These are phyloP conservation scores for Xyrichtys novacula DNA, from an alignment of 2,797 vertebrate species.

Conservation along the genomic window DNA sequence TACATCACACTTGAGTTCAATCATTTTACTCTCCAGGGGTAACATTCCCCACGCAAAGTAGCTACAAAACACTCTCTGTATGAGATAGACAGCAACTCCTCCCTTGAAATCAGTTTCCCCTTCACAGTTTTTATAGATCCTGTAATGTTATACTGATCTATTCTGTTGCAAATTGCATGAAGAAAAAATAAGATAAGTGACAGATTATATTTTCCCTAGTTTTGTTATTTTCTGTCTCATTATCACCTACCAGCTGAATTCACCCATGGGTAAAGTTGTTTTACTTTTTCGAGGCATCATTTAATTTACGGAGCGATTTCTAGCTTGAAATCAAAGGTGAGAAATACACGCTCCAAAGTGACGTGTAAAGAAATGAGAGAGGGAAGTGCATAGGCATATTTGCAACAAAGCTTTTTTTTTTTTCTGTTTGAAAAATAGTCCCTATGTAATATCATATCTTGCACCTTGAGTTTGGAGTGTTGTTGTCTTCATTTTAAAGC, in stretches of 20 bases:
- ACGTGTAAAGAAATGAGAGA: constrained; percentile 32
- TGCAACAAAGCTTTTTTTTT: constrained; percentile 35
- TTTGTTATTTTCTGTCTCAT: constrained; percentile 29
- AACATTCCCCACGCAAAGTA: no score
- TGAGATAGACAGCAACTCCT: no score
- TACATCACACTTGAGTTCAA: no score
- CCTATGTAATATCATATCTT: constrained; percentile 47
- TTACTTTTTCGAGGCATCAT: constrained; percentile 20
- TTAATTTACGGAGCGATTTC: constrained; percentile 36
- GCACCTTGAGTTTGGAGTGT: constrained; percentile 24
- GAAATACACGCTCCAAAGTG: constrained; percentile 38
- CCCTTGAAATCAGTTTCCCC: not conserved
- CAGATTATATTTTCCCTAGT: not conserved
- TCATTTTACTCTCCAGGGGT: no score
- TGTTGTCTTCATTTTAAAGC: constrained; percentile 52
- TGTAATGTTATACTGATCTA: not conserved
- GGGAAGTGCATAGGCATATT: constrained; percentile 24
- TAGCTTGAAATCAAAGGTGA: constrained; percentile 41
- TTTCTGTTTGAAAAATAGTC: constrained; percentile 38
- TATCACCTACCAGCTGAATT: constrained; percentile 23
- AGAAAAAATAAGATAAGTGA: not conserved
- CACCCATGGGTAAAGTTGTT: not conserved
- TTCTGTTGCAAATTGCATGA: not conserved
- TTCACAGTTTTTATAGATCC: not conserved
- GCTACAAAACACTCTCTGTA: not conserved